Evolutionary conservation across 2,888 invertebrate genomes (phyloP), one percentile per base, ranked within the genome.

Genomic region (Tipula unca): DNA sequence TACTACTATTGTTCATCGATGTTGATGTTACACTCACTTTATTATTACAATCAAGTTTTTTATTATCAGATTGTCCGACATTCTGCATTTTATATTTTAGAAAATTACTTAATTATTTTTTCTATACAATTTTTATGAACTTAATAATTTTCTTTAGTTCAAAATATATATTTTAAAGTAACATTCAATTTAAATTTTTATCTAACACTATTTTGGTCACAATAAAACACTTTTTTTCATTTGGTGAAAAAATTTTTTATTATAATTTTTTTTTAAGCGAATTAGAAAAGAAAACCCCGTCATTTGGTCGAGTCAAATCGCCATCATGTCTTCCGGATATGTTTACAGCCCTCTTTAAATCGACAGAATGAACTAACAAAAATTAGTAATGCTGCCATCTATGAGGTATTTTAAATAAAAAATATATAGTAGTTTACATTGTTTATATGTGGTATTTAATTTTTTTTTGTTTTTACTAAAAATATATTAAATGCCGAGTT

Each of bases 21-120:
- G 85, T 86, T 69, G 86, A 86, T 84, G 86, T 84, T 85, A 86
- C 86, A 86, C 86, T 86, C 85, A 86, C 84, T 87, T 87, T 87
- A 87, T 84, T 88, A 87, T 94, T 94, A 36, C 84, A 86, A 93
- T 94, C 94, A 93, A 94, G 93, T 94, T 95, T 95, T 93, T 94
- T 94, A 93, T 94, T 95, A 94, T 95, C 95, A 93, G 95, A 93
- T 93, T 95, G 95, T 94, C 94, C 94, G 93, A 95, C 96, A 96
- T 96, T 96, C 96, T 96, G 96, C 96, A 96, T 96, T 94, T 95
- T 95, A 83, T 85, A 69, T 84, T 54, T 17, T 54, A 54, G 48
- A 54, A 54, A 54, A 54, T 54, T 85, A 29, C 54, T 84, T 17
- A 29, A 6, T 14, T 84, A 54, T 14, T 32, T 32, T 85, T 29